A percentile compares a stretch with the other conserved stretches of the same genome.
Conservation (phyloP, 2,113 vertebrate species). For the Gymnobelideus leadbeateri region DNA sequence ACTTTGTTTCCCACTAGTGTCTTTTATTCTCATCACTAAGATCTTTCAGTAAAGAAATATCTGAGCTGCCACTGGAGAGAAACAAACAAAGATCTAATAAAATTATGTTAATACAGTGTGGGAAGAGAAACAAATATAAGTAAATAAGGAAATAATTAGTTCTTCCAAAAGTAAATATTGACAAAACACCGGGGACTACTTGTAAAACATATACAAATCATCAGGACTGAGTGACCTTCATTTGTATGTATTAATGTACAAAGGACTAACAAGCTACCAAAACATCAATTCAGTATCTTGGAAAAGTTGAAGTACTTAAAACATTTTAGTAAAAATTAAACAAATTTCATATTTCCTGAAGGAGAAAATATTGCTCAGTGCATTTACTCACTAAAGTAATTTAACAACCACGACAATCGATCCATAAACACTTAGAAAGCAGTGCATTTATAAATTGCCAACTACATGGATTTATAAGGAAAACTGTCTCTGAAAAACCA, state of each 20-base stretch:
- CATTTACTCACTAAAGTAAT: conserved; percentile 1
- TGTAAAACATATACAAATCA: conserved; percentile 47
- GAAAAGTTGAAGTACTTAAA: conserved; percentile 54
- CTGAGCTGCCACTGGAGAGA: conserved; percentile 19
- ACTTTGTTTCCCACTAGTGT: conserved; percentile 26
- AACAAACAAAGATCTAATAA: conserved; percentile 32
- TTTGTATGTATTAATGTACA: conserved; percentile 2
- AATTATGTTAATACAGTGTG: conserved; percentile 26
- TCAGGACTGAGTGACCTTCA: conserved; percentile 58
- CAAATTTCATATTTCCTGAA: background rate
- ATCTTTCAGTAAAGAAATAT: conserved; percentile 25
- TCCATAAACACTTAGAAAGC: background rate
- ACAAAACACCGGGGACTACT: conserved; percentile 55
- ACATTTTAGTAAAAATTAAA: conserved; percentile 25
- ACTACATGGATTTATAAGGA: conserved; percentile 7
- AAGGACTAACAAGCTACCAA: conserved; percentile 3
- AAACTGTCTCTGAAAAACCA: conserved; percentile 6
- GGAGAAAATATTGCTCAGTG: conserved; percentile 28
- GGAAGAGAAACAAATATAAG: conserved; percentile 66
- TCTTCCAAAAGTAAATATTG: conserved; percentile 78
- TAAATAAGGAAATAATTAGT: conserved; percentile 80
- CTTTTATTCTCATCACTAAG: conserved; percentile 41
- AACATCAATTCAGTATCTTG: conserved; percentile 34
- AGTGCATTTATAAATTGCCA: background rate
- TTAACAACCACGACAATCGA: background rate